phyloP scores from a whole-genome alignment of 2,113 vertebrate genomes.

The Psophia crepitans region DNA sequence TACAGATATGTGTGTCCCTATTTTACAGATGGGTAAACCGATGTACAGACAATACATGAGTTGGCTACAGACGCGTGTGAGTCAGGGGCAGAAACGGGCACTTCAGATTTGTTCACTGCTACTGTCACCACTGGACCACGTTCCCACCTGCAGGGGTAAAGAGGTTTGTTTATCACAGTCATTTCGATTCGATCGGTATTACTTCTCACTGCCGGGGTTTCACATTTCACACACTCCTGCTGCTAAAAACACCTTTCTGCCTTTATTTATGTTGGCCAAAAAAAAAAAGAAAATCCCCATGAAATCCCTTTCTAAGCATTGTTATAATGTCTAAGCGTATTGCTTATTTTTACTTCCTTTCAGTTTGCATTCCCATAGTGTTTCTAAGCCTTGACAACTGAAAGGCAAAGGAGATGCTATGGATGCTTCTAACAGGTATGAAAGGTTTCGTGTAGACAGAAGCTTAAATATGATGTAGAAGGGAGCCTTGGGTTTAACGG shows the following conservation, averaged over 20 bases:
- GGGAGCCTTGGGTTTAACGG: not conserved
- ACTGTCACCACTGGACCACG: not conserved
- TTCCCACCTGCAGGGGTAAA: not conserved
- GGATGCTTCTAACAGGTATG: not conserved
- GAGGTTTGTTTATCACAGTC: not conserved
- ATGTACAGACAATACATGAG: not conserved
- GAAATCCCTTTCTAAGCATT: not conserved
- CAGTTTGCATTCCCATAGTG: not conserved
- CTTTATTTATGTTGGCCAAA: constrained; percentile 23
- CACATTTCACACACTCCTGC: not conserved
- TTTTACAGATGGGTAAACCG: not conserved
- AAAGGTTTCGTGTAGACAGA: not conserved
- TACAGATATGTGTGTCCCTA: not conserved
- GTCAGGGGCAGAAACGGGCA: not conserved
- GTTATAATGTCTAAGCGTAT: not conserved
- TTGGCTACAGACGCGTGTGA: not conserved
- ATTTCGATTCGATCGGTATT: not conserved
- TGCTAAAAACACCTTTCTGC: not conserved
- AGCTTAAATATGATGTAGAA: not conserved
- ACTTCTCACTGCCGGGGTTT: not conserved
- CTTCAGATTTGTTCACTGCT: not conserved
- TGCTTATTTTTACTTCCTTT: not conserved
- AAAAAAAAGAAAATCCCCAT: not conserved
- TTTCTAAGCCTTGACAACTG: not conserved
- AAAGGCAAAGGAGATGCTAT: not conserved